phyloP scores from a whole-genome alignment of 1,140 invertebrate genomes.

The Ladona fulva region DNA sequence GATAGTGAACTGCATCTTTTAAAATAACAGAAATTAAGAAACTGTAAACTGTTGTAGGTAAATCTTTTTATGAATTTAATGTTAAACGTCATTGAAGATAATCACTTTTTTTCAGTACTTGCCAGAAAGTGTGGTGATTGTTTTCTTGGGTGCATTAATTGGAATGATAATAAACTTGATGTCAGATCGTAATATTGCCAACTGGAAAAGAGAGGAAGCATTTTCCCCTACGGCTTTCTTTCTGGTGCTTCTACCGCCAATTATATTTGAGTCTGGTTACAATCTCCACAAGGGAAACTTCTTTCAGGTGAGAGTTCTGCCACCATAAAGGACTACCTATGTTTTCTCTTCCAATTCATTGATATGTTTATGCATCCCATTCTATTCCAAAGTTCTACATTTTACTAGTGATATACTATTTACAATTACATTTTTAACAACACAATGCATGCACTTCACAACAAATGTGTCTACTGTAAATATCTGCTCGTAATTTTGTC shows the following conservation, averaged over 20 bases:
- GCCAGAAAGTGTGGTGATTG: slow-evolving; percentile 95
- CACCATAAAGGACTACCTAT: slow-evolving; percentile 52
- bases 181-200: slow-evolving; percentile 69
- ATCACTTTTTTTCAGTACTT: slow-evolving; percentile 58
- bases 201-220: slow-evolving; percentile 93
- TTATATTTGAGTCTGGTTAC: slow-evolving; percentile 98
- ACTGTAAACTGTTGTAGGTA: too few species aligned
- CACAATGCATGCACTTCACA: too few species aligned
- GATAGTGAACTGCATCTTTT: too few species aligned
- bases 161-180: slow-evolving; percentile 85
- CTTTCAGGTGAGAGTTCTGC: slow-evolving; percentile 53
- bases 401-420: neutral
- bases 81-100: too few species aligned
- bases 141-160: slow-evolving; percentile 86
- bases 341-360: neutral
- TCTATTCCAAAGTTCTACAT: slow-evolving; percentile 62
- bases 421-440: too few species aligned
- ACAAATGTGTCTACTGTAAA: too few species aligned
- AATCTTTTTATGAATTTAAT: too few species aligned
- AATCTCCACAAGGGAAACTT: slow-evolving; percentile 98
- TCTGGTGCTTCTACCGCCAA: slow-evolving; percentile 90
- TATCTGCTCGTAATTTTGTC: too few species aligned
- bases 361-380: neutral
- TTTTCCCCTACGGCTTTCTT: slow-evolving; percentile 97
- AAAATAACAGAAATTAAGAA: too few species aligned